Base-by-base conservation (phyloP, 1,140 invertebrate genomes). In the Aphelinus certus region DNA sequence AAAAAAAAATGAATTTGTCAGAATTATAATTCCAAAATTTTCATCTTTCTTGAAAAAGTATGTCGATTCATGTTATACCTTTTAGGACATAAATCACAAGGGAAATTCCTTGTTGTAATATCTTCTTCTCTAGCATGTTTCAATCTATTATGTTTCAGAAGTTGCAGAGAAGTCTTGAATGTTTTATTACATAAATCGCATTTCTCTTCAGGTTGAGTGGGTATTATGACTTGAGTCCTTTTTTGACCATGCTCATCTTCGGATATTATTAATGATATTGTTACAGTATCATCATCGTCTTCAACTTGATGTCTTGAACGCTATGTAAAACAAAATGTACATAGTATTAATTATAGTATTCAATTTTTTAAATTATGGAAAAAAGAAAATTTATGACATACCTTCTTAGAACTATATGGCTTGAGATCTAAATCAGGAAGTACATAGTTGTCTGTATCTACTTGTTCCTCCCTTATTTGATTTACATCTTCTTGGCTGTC, bases 101-200 rank as follows among this genome's bases (percentile, higher is more conserved):
- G 87, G 57, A 88, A 88, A 53, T 88, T 88, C 71, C 87, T 80
- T 7, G 85, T 87, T 3, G 87, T 88, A 57, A 88, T 87, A 69
- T 88, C 87, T 75, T 88, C 87, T 76, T 88, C 87, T 3, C 85
- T 79, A 3, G 87, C 87, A 47, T 88, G 87, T 69, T 88, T 88
- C 46, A 88, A 64, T 73, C 87, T 81, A 70, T 87, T 88, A 45
- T 88, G 87, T 53, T 85, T 82, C 10, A 88, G 78, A 70, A 88
- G 79, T 73, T 88, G 87, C 43, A 86, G 85, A 3, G 85, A 84
- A 0, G 86, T 84, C 73, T 88, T 88, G 58, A 88, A 88, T 9
- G 79, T 84, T 78, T 85, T 88, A 58, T 86, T 83, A 74, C 86
- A 88, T 43, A 86, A 81, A 57, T 88, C 82, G 63, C 87, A 88